Percentiles rank a stretch among this genome's conserved stretches.
These are phyloP conservation scores for Gorsachius magnificus DNA, from an alignment of 2,797 vertebrate species.

Conservation along the genomic window DNA sequence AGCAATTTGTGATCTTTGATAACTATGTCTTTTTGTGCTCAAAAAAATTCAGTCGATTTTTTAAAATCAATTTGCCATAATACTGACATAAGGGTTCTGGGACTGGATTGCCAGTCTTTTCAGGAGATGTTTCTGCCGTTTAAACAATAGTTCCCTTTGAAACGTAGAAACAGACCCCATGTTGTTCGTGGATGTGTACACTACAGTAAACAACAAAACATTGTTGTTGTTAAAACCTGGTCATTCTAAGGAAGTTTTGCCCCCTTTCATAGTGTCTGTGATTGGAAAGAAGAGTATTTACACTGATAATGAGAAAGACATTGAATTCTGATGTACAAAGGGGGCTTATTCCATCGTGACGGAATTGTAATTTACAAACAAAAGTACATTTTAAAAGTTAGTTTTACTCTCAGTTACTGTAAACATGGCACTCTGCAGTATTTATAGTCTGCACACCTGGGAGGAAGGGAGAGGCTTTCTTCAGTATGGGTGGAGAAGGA, in stretches of 20 bases:
- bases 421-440: neutral
- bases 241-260: neutral
- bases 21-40: neutral
- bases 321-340: neutral
- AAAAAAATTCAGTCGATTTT: neutral
- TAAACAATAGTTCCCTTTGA: slow-evolving; percentile 24
- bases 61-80: neutral
- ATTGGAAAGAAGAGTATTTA: neutral
- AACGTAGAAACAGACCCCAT: neutral
- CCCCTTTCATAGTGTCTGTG: neutral
- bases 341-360: neutral
- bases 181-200: neutral
- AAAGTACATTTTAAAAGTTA: neutral
- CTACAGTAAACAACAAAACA: neutral
- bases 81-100: neutral
- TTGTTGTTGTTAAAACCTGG: neutral
- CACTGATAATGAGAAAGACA: neutral
- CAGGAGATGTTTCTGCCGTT: neutral
- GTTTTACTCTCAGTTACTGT: neutral
- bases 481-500: neutral
- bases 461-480: neutral
- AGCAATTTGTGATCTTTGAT: neutral
- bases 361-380: neutral
- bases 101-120: neutral
- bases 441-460: neutral